These are phyloP conservation scores for Drosophila grimshawi DNA, from an alignment of 1,140 invertebrate species.

Conservation along the genomic window DNA sequence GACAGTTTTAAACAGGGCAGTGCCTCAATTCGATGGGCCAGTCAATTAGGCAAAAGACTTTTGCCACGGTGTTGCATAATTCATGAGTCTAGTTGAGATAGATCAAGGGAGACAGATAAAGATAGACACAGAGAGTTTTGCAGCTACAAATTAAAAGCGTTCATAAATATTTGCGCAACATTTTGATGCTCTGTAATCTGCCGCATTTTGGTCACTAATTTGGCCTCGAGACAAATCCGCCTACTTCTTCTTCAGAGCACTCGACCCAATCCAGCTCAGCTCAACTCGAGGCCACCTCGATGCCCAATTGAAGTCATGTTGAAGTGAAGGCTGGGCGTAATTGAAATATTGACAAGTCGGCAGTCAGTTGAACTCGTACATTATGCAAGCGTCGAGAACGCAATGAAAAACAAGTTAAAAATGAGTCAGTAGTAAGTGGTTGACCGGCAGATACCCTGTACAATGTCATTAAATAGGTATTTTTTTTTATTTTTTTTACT, in stretches of 20 bases:
- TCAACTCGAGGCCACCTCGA: conserved; percentile 2
- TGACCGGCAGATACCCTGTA: background rate
- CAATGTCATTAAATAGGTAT: too few species aligned
- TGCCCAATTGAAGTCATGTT: background rate
- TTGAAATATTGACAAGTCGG: conserved; percentile 67
- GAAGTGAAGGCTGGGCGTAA: conserved; percentile 42
- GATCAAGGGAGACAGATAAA: background rate
- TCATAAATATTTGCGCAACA: conserved; percentile 77
- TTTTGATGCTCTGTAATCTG: conserved; percentile 74
- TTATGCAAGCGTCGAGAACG: conserved; percentile 53
- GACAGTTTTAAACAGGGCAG: conserved; percentile 15
- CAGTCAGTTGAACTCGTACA: conserved; percentile 51
- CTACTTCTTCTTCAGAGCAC: conserved; percentile 44
- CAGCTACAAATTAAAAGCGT: conserved; percentile 71
- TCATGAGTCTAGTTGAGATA: conserved; percentile 18
- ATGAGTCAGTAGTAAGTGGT: background rate
- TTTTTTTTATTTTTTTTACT: too few species aligned
- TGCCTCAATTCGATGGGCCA: conserved; percentile 12
- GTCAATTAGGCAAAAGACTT: conserved; percentile 46
- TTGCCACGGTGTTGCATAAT: conserved; percentile 36
- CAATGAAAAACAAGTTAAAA: background rate
- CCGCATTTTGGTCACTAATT: conserved; percentile 79
- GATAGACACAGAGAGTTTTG: background rate
- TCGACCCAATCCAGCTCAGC: background rate
- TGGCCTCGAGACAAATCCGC: conserved; percentile 72